phyloP scores from a whole-genome alignment of 2,888 invertebrate species.

The Papilio protenor region DNA sequence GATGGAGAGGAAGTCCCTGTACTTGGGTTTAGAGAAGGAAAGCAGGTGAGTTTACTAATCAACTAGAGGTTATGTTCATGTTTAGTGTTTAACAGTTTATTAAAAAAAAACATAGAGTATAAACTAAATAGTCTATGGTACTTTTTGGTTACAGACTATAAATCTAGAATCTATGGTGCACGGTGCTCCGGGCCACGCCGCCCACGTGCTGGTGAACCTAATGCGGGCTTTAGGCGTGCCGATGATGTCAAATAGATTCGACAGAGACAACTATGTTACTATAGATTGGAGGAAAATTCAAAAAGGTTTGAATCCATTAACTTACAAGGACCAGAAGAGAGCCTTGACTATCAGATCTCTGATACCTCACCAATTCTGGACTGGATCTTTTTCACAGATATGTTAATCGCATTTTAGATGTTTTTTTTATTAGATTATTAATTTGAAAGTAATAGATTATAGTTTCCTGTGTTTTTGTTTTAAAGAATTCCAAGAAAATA shows the following conservation, averaged over 20 bases:
- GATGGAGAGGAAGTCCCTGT: slow-evolving; percentile 58
- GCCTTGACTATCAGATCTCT: too few species aligned
- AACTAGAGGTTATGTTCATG: background rate
- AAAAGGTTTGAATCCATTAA: slow-evolving; percentile 68
- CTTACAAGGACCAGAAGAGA: too few species aligned
- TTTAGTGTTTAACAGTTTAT: background rate
- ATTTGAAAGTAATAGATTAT: too few species aligned
- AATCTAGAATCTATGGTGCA: slow-evolving; percentile 52
- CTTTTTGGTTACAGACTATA: slow-evolving; percentile 54
- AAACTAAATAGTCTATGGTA: background rate
- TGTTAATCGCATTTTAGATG: too few species aligned
- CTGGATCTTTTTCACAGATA: too few species aligned
- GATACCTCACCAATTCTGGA: too few species aligned
- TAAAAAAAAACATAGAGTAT: background rate
- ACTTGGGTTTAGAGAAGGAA: slow-evolving; percentile 61
- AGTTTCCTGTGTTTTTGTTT: too few species aligned
- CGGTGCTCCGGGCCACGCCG: slow-evolving; percentile 64
- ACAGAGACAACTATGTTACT: slow-evolving; percentile 86
- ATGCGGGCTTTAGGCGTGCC: slow-evolving; percentile 65
- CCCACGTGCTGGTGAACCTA: slow-evolving; percentile 61
- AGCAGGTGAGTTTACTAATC: slow-evolving; percentile 57
- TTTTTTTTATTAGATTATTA: too few species aligned
- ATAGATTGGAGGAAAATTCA: slow-evolving; percentile 87
- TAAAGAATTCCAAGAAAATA: too few species aligned
- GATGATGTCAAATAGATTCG: slow-evolving; percentile 86